Evolutionary conservation across 2,888 invertebrate genomes (phyloP), one percentile per base, ranked within the genome.

Genomic region (Rotaria magnacalcarata): DNA sequence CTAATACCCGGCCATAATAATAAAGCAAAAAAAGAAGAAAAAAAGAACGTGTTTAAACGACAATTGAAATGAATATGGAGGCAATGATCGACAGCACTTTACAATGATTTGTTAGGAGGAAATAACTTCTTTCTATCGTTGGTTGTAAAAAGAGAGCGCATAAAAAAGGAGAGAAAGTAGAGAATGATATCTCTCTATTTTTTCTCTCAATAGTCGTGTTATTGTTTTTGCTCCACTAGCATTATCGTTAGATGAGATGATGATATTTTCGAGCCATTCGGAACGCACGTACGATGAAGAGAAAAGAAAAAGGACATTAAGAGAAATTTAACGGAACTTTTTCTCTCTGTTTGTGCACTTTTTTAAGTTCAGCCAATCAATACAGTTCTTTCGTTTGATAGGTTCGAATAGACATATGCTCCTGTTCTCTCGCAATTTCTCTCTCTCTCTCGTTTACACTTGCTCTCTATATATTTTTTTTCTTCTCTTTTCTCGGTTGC

Each of bases 61-160:
- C 80, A 80, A 80, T 80, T 47, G 80, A 80, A 80, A 80, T 80
- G 80, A 47, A 47, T 80, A 67, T 67, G 67, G 67, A 67, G 67
- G 80, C 80, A 80, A 80, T 80, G 80, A 80, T 80, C 43, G 80
- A 47, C 67, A 34, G 67, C 80, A 80, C 80, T 80, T 80, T 80
- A 80, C 80, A 80, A 80, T 80, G 80, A 80, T 80, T 80, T 80
- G 80, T 80, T 80, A 80, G 67, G 67, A 67, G 67, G 67, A 67
- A 67, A 67, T 67, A 67, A 67, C 27, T 67, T 67, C 67, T 67
- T 67, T 67, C 67, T 67, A 67, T 67, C 67, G 67, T 67, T 67
- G 67, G 67, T 67, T 67, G 52, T 1, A 52, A 19, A 14, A 67
- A 27, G 27, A 67, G 24, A 60, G 24, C 0, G 14, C 27, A 14